These are phyloP conservation scores for Manis javanica DNA, from an alignment of 2,797 vertebrate genomes.

Conservation along the genomic window DNA sequence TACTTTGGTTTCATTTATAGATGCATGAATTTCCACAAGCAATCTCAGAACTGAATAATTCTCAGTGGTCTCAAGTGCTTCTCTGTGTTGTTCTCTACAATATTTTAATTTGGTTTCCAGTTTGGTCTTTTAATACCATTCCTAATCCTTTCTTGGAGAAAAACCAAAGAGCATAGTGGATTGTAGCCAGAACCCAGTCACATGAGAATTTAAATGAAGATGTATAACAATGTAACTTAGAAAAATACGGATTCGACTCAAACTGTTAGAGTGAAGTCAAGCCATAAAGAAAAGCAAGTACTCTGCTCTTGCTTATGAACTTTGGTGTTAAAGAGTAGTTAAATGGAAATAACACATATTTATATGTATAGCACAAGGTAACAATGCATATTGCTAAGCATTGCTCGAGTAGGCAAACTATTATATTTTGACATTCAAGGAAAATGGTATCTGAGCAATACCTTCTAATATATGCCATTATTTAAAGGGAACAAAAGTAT, in stretches of 20 bases:
- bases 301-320: neutral
- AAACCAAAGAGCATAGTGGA: neutral
- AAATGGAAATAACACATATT: neutral
- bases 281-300: neutral
- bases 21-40: neutral
- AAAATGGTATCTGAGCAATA: neutral
- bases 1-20: neutral
- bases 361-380: neutral
- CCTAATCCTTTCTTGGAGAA: neutral
- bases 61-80: neutral
- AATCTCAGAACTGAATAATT: neutral
- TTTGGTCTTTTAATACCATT: neutral
- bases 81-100: neutral
- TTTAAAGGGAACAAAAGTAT: neutral
- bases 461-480: neutral
- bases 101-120: neutral
- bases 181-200: neutral
- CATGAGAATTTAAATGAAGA: neutral
- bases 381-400: neutral
- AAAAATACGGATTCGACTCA: neutral
- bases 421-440: neutral
- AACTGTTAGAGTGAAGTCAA: neutral
- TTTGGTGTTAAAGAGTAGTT: neutral
- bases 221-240: neutral
- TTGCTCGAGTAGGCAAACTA: neutral